Base-by-base conservation (phyloP, 1,140 invertebrate species). In the Cydia splendana region DNA sequence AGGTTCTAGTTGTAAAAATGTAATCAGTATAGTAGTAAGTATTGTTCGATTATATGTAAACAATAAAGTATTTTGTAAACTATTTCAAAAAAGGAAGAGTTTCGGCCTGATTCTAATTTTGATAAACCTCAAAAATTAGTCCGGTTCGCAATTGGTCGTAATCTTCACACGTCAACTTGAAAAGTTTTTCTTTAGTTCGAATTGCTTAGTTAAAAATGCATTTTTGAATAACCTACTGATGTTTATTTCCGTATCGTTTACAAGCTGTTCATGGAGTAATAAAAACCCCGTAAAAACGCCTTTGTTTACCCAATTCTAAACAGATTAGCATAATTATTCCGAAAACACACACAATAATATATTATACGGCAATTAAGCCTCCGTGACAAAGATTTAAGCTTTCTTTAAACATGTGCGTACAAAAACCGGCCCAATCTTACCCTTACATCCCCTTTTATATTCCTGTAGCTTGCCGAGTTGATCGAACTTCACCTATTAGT, bases 371-470 rank as follows among this genome's bases (percentile, higher is more conserved):
- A 7, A 57, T 57, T 57, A 57, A 57, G 53, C n/a, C 15, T 2
- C 30, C 65, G 30, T 28, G 18, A 28, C 65, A 67, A 69, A 38
- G 65, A 38, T 38, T 69, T 38, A 69, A 38, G n/a, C 30, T 69
- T 69, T 69, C 24, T 34, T 69, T 69, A 69, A 69, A 69, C 30
- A 69, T 69, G 30, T 69, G 65, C 4, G 24, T 4, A n/a, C 65
- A 69, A 69, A 69, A 69, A 69, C 15, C 65, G 28, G 30, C 15
- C 30, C n/a, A 69, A 69, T 69, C 65, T 69, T 38, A n/a, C 65
- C 65, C 65, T 13, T 20, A 69, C 28, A 57, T 57, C 53, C 15
- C n/a, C 15, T 57, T 0, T 7, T 2, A 15, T 9, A 18, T 57
- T 57, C 48, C 12, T 9, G 9, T 51, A 0, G 12, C 48, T 15